These are phyloP conservation scores for Diarsia brunnea DNA, from an alignment of 2,888 invertebrate genomes.

Conservation along the genomic window DNA sequence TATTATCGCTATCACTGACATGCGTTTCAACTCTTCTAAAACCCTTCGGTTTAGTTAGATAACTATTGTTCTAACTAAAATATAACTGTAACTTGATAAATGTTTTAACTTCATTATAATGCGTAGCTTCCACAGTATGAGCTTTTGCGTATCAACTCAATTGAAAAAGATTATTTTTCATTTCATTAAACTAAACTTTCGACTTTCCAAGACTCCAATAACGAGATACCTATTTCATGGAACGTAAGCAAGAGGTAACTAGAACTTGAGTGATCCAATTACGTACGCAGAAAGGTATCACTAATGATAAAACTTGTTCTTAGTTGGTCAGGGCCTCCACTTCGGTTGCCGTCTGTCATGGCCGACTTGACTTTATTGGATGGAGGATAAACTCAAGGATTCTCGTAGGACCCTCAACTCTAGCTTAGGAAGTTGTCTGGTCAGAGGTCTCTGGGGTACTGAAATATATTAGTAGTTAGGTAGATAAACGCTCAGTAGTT, in stretches of 20 bases:
- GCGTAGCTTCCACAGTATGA: too few species aligned
- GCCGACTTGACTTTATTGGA: slow-evolving; percentile 45
- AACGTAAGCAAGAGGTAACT: slow-evolving; percentile 1
- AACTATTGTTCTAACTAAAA: neutral
- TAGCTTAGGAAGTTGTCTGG: slow-evolving; percentile 43
- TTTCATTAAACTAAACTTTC: neutral
- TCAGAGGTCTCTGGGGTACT: slow-evolving; percentile 31
- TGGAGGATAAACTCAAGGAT: slow-evolving; percentile 55
- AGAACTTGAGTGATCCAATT: slow-evolving; percentile 40
- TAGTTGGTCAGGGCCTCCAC: slow-evolving; percentile 36
- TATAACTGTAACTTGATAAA: neutral
- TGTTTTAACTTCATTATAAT: neutral
- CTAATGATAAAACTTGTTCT: slow-evolving; percentile 50
- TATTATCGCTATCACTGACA: neutral
- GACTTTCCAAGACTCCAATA: neutral
- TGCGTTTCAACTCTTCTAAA: neutral
- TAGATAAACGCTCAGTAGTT: slow-evolving; percentile 20
- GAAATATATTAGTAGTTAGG: slow-evolving; percentile 11
- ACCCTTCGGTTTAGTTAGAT: neutral
- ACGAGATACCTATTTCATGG: slow-evolving; percentile 16
- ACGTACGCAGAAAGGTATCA: slow-evolving; percentile 37
- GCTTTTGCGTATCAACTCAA: neutral
- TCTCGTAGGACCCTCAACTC: slow-evolving; percentile 51
- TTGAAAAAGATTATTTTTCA: neutral
- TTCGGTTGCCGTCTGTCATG: slow-evolving; percentile 35